These are phyloP conservation scores for Yponomeuta plumbellus DNA, from an alignment of 2,888 invertebrate species.

Conservation along the genomic window DNA sequence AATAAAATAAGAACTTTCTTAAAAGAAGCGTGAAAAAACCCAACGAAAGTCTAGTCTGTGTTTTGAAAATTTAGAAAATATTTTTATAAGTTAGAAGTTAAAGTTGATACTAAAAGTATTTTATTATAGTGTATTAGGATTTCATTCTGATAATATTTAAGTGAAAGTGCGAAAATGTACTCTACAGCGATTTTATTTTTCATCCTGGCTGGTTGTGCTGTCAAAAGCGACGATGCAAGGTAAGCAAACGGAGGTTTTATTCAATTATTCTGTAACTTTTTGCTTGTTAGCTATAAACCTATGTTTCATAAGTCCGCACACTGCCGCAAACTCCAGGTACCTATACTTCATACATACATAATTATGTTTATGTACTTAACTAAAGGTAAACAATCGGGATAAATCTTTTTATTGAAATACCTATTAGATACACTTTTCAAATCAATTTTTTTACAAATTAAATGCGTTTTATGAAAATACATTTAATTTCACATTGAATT, in stretches of 20 bases:
- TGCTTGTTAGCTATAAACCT: no score
- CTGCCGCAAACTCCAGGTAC: no score
- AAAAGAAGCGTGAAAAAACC: not conserved
- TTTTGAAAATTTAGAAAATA: not conserved
- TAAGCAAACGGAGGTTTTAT: conserved; percentile 8
- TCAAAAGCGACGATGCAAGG: conserved; percentile 23
- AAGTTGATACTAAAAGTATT: not conserved
- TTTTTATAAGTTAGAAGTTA: not conserved
- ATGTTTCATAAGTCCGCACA: no score
- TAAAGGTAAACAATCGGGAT: no score
- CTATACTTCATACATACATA: no score
- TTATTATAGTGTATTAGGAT: conserved; percentile 15
- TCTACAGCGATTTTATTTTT: conserved; percentile 21
- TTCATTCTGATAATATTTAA: conserved; percentile 33
- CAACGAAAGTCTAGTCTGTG: not conserved
- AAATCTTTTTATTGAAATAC: no score
- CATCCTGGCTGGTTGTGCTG: conserved; percentile 21
- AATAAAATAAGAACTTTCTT: not conserved
- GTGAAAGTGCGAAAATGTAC: conserved; percentile 2
- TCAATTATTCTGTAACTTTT: no score
- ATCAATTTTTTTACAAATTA: no score
- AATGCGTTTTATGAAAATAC: no score
- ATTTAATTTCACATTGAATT: no score
- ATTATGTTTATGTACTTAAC: no score
- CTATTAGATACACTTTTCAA: no score